Evolutionary conservation across 64 coral and sea anemone genomes (phyloP), one percentile per base, ranked within the genome.

Genomic region (Orbicella faveolata): DNA sequence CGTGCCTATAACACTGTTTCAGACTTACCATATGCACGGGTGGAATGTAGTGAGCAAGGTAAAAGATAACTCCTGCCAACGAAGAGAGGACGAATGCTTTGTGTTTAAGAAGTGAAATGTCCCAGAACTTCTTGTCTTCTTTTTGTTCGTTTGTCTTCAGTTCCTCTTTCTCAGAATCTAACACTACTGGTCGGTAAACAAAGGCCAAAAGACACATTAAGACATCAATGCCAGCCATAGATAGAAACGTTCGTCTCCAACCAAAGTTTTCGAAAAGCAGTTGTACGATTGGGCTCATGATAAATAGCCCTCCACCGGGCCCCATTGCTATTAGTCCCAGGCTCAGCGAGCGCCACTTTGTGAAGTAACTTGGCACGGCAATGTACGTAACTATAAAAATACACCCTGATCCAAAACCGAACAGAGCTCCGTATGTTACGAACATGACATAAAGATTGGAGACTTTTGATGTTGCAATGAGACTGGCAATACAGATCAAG

Each of bases 211-310:
- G 19, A 44, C 63, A 53, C 7, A 62, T 73, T 21, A 72, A 3
- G n/a, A 41, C 13, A 1, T 48, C 48, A 17, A 85, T 53, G n/a
- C 82, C 82, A 52, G 63, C 36, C 41, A 85, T 85, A 0, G 39
- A 36, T 51, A 70, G 44, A 85, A 85, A 85, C 3, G 82, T 85
- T 26, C 82, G 65, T 73, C 82, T n/a, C 82, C 82, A 85, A 21
- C 82, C 82, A 33, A 85, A 85, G 7, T 9, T 72, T 33, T 85
- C 39, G 9, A 72, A 52, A 1, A 85, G 41, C 36, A 17, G 37
- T 30, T 85, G 82, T 9, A 85, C 82, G 51, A 85, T 37, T 17
- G 82, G 82, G 82, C 82, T 85, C 82, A 85, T 85, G 25, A 85
- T 53, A 85, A 85, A 85, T 14, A 85, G 41, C 2, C 82, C 82